A percentile compares a stretch with the other conserved stretches of the same genome.
Evolutionary conservation across 1,140 invertebrate genomes (phyloP).

Genomic region (Brachionus manjavacas): DNA sequence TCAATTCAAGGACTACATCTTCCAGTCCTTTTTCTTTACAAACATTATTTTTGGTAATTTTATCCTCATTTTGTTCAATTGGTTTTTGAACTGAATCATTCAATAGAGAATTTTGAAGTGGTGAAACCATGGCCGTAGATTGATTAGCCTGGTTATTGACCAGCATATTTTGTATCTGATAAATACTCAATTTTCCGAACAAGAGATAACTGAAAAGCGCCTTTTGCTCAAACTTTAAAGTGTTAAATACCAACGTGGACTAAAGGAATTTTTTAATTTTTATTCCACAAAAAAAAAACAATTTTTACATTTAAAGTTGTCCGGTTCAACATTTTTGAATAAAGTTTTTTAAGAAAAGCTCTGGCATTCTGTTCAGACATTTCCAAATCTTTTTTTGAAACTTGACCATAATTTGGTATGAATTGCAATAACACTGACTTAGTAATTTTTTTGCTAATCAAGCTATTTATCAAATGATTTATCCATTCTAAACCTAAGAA

Average conservation of each 20-base stretch:
- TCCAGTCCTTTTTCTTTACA: neutral
- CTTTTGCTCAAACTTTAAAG: neutral
- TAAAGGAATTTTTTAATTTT: neutral
- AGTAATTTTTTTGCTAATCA: constrained; percentile 26
- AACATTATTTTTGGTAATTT: neutral
- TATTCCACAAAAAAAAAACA: too few species aligned
- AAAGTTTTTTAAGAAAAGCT: constrained; percentile 36
- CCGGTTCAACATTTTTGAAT: constrained; percentile 34
- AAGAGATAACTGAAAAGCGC: neutral
- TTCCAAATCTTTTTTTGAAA: neutral
- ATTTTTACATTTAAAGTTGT: constrained; percentile 21
- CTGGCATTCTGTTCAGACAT: neutral
- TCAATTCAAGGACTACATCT: neutral
- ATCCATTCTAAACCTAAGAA: neutral
- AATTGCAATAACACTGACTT: constrained; percentile 33
- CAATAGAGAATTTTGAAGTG: neutral
- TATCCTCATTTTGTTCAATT: neutral
- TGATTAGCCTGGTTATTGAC: neutral
- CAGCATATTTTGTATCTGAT: neutral
- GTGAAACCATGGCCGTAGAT: neutral
- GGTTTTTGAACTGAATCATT: neutral
- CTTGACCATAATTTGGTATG: neutral
- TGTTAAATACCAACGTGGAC: neutral
- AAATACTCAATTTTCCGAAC: constrained; percentile 5
- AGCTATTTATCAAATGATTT: neutral